Evolutionary conservation across 1,140 invertebrate species (phyloP), one percentile per base, ranked within the genome.

Genomic region (Trichonephila clavata): DNA sequence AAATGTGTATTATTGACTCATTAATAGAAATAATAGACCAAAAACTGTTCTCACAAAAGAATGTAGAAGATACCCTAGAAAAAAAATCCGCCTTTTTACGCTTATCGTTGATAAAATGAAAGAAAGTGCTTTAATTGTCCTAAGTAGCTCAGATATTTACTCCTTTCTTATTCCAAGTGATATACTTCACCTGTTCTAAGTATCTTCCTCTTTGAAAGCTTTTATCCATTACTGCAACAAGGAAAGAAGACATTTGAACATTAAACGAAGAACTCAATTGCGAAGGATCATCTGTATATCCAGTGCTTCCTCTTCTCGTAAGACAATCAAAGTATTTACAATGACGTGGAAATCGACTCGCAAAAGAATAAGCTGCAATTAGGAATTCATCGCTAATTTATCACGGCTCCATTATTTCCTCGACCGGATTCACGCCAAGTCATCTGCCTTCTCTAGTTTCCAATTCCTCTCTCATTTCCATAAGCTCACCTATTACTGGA

Each of bases 301-400:
- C 61, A 20, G 61, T 20, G 18, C 61, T 50, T 50, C 50, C 50
- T 50, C 50, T 50, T 50, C 50, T 50, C 61, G 21, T 20, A 63
- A 63, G 61, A 63, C 61, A 63, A 20, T 77, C 71, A 32, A 77
- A 32, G 71, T 77, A 77, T 77, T 77, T 77, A 39, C 71, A 77
- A 27, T 32, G 71, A 77, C 71, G 71, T 32, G 71, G 27, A 77
- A 77, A 77, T 77, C 71, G 71, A 77, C 43, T 84, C 50, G 21
- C 81, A 84, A 59, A 50, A 57, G 81, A 59, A 84, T 84, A 21
- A 59, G 81, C 81, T 57, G 81, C 43, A 84, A 84, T 84, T 84
- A 84, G 43, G 21, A 84, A 84, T 84, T 84, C 60, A 87, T 87
- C 84, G 84, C 84, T 87, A 87, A 87, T 87, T 87, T 87, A 87